Evolutionary conservation across 2,888 invertebrate genomes (phyloP).

Genomic region (Caenorhabditis afra): DNA sequence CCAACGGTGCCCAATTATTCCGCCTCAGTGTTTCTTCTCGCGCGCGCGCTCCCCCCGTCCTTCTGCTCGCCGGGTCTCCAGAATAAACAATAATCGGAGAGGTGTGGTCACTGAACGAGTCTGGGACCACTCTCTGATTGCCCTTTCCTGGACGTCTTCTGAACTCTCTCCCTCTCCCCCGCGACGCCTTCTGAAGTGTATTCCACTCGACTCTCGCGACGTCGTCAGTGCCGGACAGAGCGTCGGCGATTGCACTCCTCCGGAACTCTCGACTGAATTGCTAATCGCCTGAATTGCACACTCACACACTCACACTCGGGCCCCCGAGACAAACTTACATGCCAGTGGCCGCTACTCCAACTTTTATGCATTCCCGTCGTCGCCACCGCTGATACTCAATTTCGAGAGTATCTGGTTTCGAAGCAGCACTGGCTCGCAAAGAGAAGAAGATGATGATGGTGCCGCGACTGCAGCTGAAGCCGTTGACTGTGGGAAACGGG

Average conservation of each 20-base stretch:
- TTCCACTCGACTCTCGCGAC: slow-evolving; percentile 14
- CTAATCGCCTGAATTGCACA: slow-evolving; percentile 56
- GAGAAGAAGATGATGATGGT: slow-evolving; percentile 39
- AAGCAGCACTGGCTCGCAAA: slow-evolving; percentile 8
- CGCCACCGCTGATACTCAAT: slow-evolving; percentile 44
- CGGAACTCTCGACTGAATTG: slow-evolving; percentile 58
- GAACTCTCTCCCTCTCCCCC: neutral
- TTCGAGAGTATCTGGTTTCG: slow-evolving; percentile 31
- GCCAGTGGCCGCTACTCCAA: slow-evolving; percentile 41
- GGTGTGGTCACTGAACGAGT: slow-evolving; percentile 33
- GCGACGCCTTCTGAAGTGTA: slow-evolving; percentile 6
- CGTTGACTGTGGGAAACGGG: slow-evolving; percentile 40
- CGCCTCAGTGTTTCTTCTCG: slow-evolving; percentile 55
- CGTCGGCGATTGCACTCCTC: slow-evolving; percentile 46
- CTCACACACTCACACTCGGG: slow-evolving; percentile 44
- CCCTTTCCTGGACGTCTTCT: neutral
- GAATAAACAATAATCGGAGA: slow-evolving; percentile 48
- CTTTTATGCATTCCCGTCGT: slow-evolving; percentile 40
- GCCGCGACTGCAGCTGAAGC: slow-evolving; percentile 40
- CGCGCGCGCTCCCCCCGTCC: slow-evolving; percentile 16
- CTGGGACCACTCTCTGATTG: neutral
- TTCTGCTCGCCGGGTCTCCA: slow-evolving; percentile 33
- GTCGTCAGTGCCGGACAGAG: slow-evolving; percentile 32
- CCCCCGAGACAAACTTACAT: slow-evolving; percentile 34
- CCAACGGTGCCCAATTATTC: slow-evolving; percentile 52